These are phyloP conservation scores for Antennarius maculatus DNA, from an alignment of 2,797 vertebrate species.

Conservation along the genomic window DNA sequence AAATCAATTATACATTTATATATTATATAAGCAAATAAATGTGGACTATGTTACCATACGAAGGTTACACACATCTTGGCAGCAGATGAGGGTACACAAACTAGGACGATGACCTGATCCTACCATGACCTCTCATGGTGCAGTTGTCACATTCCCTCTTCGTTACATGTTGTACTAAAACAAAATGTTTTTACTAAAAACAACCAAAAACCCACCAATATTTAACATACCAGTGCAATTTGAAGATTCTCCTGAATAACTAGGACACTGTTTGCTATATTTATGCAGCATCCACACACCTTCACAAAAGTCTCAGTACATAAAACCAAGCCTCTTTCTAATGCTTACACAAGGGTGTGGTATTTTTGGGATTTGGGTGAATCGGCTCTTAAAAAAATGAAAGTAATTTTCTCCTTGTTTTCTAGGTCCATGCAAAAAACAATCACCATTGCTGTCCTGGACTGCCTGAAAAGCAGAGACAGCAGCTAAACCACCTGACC, in stretches of 20 bases:
- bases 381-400: not conserved
- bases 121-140: not conserved
- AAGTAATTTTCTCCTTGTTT: constrained; percentile 11
- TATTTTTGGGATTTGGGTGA: not conserved
- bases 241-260: not conserved
- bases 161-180: constrained; percentile 5
- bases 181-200: not conserved
- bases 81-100: constrained; percentile 16
- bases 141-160: constrained; percentile 14
- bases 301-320: not conserved
- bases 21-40: not conserved
- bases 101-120: not conserved
- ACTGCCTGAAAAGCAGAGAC: constrained; percentile 45
- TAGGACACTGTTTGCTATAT: not conserved
- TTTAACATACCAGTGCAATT: not conserved
- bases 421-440: not conserved
- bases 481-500: constrained; percentile 73
- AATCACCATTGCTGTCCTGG: not conserved
- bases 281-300: not conserved
- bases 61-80: constrained; percentile 4
- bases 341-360: too few species aligned
- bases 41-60: not conserved
- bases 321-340: not conserved
- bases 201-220: not conserved
- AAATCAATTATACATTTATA: too few species aligned